Evolutionary conservation across 2,797 vertebrate genomes (phyloP), one percentile per base, ranked within the genome.

Genomic region (Sebastes vulpes): DNA sequence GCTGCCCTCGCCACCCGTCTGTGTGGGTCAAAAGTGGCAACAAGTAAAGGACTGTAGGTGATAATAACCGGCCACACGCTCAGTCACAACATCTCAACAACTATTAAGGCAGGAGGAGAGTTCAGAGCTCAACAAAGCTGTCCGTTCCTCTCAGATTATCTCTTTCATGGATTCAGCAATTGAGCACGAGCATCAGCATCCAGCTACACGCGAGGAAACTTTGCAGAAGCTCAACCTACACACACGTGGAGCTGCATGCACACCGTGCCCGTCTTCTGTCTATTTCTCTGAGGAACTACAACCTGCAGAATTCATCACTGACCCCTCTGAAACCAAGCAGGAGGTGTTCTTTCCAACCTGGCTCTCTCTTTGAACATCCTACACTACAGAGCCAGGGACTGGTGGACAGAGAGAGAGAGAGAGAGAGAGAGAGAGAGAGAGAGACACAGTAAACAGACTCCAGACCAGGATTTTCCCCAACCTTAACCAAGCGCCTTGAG

Each of bases 281-380:
- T 52, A 54, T 77, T 84, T 89, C 59, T 83, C 69, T 25, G 52
- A 81, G 76, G 50, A 74, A 79, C 54, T 48, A 58, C 76, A 86
- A 82, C 65, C 82, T 48, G 71, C 65, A 61, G 80, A 74, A 89
- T 88, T 92, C 88, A 85, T 77, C 63, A 42, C 67, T 87, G 85
- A 92, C 87, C 88, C 75, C 76, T 66, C 26, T 31, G 66, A 69
- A 91, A 93, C 91, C 85, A 89, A 83, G 86, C 48, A 70, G 58
- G 68, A 60, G 84, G 72, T 32, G 42, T 57, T 82, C 38, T 76
- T 64, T 82, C 32, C 58, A 65, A 59, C 16, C 54, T 2, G 14
- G 18, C 64, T 35, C 28, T 46, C 18, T 64, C 68, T 91, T 80
- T 87, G 84, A 90, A 81, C 71, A 81, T 72, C 56, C 42, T 6